phyloP scores from a whole-genome alignment of 2,113 vertebrate genomes.

The Gnathonemus echidnorhynchus region DNA sequence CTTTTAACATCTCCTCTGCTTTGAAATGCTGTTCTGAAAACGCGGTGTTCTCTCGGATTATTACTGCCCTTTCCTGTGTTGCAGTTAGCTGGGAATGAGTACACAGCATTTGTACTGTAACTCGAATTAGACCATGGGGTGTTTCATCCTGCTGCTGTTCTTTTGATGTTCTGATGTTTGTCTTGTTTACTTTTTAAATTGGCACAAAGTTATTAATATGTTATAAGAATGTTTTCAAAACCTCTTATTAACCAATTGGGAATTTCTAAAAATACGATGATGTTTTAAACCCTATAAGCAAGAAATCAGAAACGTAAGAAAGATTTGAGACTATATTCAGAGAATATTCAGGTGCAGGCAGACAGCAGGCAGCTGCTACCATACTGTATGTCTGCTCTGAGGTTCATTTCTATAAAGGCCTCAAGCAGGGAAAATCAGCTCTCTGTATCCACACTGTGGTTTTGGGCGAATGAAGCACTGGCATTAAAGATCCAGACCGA shows the following conservation, averaged over 20 bases:
- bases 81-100: neutral
- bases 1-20: neutral
- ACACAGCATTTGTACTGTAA: neutral
- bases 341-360: neutral
- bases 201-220: neutral
- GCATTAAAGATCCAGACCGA: slow-evolving; percentile 1
- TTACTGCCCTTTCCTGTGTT: neutral
- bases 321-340: neutral
- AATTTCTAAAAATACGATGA: neutral
- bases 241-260: neutral
- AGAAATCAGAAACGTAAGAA: neutral
- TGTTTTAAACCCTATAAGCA: neutral
- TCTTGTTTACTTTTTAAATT: neutral
- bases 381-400: neutral
- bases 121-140: neutral
- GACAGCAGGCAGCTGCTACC: neutral
- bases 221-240: neutral
- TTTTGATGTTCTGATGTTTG: neutral
- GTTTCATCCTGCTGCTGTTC: neutral
- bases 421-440: neutral
- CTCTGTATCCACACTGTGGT: neutral
- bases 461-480: neutral
- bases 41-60: neutral
- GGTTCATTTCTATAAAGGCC: neutral
- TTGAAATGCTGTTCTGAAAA: neutral